Base-by-base conservation (phyloP, 2,797 vertebrate species). In the Eulemur mongoz region DNA sequence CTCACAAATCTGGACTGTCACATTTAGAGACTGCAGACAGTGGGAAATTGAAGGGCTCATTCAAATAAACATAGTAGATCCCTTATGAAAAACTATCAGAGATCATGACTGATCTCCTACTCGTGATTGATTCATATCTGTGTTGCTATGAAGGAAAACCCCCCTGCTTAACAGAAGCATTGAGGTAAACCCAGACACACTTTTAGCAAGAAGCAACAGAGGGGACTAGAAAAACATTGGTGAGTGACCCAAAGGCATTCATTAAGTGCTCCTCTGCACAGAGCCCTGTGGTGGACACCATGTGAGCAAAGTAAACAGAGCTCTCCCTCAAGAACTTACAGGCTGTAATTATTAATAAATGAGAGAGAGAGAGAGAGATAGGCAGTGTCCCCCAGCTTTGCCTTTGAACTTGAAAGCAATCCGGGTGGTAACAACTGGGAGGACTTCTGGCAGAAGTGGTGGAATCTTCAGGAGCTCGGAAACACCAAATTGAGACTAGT, bases 381-480 rank as follows among this genome's bases (percentile, higher is more conserved):
- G 30, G 12, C 38, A 27, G 45, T 78, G 43, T 73, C 45, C 52
- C 30, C 30, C 32, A 50, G 81, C 25, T 67, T 89, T 65, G 94
- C 87, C 63, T 72, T 70, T n/a, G 35, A 80, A 93, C 30, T 27
- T 89, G 92, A 84, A 89, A 67, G 70, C 67, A 50, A 67, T 80
- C 63, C 4, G 10, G 9, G 52, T 61, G 45, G 45, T 54, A 78
- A 96, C 79, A 81, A 91, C 92, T 27, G 43, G 70, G 35, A 93
- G 35, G 65, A 52, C 89, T 91, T 48, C 52, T 96, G 95, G 94
- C 95, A 95, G 52, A 67, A 91, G 48, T 18, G 20, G 80, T 57
- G 52, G 81, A 45, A 80, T 89, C 93, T 92, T 91, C 82, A 54
- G 38, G 94, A 93, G 83, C 80, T 91, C 25, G 0, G 70, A 97